A percentile compares a stretch with the other conserved stretches of the same genome.
Evolutionary conservation across 1,140 invertebrate genomes (phyloP).

Genomic region (Drosophila rufa): DNA sequence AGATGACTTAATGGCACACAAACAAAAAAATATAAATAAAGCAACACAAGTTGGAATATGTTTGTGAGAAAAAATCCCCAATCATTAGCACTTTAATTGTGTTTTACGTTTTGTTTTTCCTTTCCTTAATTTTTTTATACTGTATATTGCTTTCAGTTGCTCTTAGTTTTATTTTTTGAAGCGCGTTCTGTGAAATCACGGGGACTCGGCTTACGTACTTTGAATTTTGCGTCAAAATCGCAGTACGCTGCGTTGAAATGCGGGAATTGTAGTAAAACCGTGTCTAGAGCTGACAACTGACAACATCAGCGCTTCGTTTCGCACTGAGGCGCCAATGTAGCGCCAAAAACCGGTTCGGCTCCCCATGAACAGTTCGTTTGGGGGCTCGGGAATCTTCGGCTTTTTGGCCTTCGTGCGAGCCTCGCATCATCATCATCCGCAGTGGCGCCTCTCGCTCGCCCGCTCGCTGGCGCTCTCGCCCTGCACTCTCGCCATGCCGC

Average conservation of each 20-base stretch:
- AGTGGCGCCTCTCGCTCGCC: slow-evolving; percentile 18
- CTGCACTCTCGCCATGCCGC: neutral
- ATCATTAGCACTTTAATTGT: slow-evolving; percentile 67
- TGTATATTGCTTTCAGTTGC: neutral
- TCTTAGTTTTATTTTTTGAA: slow-evolving; percentile 6
- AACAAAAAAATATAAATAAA: slow-evolving; percentile 39
- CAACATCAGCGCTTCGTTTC: slow-evolving; percentile 66
- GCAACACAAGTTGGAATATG: slow-evolving; percentile 51
- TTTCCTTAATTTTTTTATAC: neutral
- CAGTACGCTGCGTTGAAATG: slow-evolving; percentile 23
- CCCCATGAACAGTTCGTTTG: slow-evolving; percentile 1
- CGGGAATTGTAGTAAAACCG: slow-evolving; percentile 20
- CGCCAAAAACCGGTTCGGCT: slow-evolving; percentile 61
- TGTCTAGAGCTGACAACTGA: slow-evolving; percentile 47
- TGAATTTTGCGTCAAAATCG: slow-evolving; percentile 45
- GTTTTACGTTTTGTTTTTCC: slow-evolving; percentile 13
- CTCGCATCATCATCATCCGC: slow-evolving; percentile 46
- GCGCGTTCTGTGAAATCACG: slow-evolving; percentile 43
- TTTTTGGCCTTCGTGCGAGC: slow-evolving; percentile 26
- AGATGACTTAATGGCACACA: slow-evolving; percentile 73
- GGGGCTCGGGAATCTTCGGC: slow-evolving; percentile 28
- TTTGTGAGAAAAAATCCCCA: slow-evolving; percentile 44
- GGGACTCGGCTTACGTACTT: slow-evolving; percentile 44
- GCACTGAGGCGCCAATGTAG: slow-evolving; percentile 67
- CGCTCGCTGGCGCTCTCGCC: slow-evolving; percentile 8